Percentiles rank a stretch among this genome's conserved stretches.
These are phyloP conservation scores for Meiosimyza decipiens DNA, from an alignment of 2,888 invertebrate species.

Conservation along the genomic window DNA sequence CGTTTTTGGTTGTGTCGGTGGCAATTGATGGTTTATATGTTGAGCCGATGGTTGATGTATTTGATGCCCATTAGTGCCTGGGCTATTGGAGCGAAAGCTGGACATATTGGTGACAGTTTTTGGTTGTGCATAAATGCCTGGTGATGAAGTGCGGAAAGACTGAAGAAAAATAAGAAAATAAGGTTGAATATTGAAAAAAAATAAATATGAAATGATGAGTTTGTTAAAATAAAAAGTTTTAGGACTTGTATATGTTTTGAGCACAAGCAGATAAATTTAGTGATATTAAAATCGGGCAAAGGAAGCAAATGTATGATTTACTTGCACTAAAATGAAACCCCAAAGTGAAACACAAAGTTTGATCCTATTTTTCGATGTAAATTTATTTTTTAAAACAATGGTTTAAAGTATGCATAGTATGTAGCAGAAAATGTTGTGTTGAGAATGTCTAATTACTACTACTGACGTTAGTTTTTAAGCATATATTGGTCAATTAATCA, in stretches of 20 bases:
- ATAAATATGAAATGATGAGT: neutral
- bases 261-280: too few species aligned
- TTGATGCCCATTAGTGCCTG: slow-evolving; percentile 53
- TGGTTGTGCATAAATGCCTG: slow-evolving; percentile 67
- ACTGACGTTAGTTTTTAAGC: too few species aligned
- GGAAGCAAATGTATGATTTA: neutral
- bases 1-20: slow-evolving; percentile 64
- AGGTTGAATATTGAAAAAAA: slow-evolving; percentile 11
- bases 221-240: too few species aligned
- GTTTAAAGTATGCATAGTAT: too few species aligned
- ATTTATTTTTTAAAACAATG: too few species aligned
- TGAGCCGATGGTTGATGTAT: slow-evolving; percentile 41
- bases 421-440: too few species aligned
- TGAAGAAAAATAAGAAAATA: slow-evolving; percentile 46
- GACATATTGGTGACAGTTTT: slow-evolving; percentile 66
- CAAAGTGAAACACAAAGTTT: too few species aligned
- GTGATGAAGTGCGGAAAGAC: slow-evolving; percentile 66
- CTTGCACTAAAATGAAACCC: too few species aligned
- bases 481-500: too few species aligned
- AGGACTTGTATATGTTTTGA: too few species aligned
- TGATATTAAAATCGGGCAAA: neutral
- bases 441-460: too few species aligned
- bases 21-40: slow-evolving; percentile 49
- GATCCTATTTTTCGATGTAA: too few species aligned
- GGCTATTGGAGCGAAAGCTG: slow-evolving; percentile 64